Evolutionary conservation across 2,888 invertebrate species (phyloP).

Genomic region (Pseudanteris insignis): DNA sequence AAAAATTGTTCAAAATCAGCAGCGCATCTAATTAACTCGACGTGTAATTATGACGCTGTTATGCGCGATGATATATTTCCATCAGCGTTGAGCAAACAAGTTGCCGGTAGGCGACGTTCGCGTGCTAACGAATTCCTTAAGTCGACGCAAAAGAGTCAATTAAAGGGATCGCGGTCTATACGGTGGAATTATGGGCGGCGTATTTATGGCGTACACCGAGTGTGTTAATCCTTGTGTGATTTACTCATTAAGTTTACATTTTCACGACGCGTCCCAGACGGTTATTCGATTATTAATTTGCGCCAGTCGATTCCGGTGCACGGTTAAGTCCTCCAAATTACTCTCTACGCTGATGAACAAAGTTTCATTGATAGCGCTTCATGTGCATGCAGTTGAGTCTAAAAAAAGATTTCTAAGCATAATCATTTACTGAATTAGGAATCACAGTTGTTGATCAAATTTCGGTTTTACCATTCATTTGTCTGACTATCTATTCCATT

Average conservation of each 20-base stretch:
- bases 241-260: constrained; percentile 41
- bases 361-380: too few species aligned
- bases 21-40: too few species aligned
- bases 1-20: too few species aligned
- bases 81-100: constrained; percentile 16
- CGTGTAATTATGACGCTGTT: constrained; percentile 13
- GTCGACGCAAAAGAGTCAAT: constrained; percentile 25
- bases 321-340: constrained; percentile 31
- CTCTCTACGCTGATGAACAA: constrained; percentile 28
- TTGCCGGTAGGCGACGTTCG: constrained; percentile 8
- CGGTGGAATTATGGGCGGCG: constrained; percentile 25
- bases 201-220: constrained; percentile 31
- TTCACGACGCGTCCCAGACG: constrained; percentile 25
- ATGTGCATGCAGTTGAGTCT: too few species aligned
- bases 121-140: neutral
- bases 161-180: constrained; percentile 32
- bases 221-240: constrained; percentile 35
- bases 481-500: too few species aligned
- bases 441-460: too few species aligned
- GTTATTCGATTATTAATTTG: constrained; percentile 42
- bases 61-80: constrained; percentile 22
- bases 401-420: too few species aligned
- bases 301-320: constrained; percentile 23
- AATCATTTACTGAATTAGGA: too few species aligned
- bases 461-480: too few species aligned